Percentiles rank a stretch among this genome's conserved stretches.
phyloP scores from a whole-genome alignment of 2,888 invertebrate species.

The Sinelater perroti region DNA sequence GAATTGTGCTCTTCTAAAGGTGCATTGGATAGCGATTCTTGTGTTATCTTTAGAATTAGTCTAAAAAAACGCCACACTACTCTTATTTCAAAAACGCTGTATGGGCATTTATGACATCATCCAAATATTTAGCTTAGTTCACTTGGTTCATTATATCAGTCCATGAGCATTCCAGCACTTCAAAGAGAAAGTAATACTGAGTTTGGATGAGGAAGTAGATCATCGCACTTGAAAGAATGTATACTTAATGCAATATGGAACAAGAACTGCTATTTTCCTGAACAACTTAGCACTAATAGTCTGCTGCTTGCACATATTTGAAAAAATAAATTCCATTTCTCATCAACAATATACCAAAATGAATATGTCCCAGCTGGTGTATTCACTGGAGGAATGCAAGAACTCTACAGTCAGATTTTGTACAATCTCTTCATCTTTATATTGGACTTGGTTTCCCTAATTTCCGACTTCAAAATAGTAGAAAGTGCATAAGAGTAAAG shows the following conservation, averaged over 20 bases:
- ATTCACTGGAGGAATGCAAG: conserved; percentile 66
- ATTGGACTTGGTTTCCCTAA: conserved; percentile 94
- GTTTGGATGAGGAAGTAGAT: conserved; percentile 88
- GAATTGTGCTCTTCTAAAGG: conserved; percentile 58
- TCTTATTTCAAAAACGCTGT: conserved; percentile 83
- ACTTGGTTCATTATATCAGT: conserved; percentile 82
- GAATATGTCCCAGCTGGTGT: conserved; percentile 91
- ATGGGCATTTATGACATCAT: conserved; percentile 88
- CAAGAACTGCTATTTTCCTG: conserved; percentile 74
- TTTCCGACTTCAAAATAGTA: conserved; percentile 83
- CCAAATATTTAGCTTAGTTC: conserved; percentile 80
- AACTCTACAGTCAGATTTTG: conserved; percentile 81
- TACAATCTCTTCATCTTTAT: conserved; percentile 90
- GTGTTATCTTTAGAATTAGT: conserved; percentile 77
- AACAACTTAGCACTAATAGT: conserved; percentile 77
- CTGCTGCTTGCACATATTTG: conserved; percentile 84
- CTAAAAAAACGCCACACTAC: conserved; percentile 84
- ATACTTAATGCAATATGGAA: conserved; percentile 80
- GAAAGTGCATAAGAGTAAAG: conserved; percentile 90
- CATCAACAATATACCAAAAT: conserved; percentile 86
- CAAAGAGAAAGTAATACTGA: conserved; percentile 95
- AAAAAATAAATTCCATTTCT: conserved; percentile 87
- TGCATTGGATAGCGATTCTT: conserved; percentile 73
- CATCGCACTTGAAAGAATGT: conserved; percentile 84
- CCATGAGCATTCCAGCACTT: conserved; percentile 95